Conservation (phyloP, 2,797 vertebrate genomes). For the Rhodeus uyekii region DNA sequence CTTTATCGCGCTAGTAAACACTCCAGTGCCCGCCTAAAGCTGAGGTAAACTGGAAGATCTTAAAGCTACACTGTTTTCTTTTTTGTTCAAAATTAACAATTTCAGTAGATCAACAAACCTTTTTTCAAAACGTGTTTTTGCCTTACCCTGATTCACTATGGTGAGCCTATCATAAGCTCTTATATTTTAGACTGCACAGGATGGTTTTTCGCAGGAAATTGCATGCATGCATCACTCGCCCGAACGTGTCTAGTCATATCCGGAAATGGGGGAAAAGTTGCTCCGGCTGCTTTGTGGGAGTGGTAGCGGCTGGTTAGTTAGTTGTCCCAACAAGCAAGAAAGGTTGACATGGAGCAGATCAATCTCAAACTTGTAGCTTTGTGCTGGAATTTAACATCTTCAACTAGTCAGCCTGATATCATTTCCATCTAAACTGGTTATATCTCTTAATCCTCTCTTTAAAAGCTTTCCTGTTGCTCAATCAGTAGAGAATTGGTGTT, state of each 20-base stretch:
- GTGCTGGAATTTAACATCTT: too few relatives aligned
- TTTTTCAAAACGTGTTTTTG: background rate
- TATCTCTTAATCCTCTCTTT: too few relatives aligned
- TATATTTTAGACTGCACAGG: background rate
- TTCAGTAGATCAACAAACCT: background rate
- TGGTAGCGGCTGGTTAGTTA: background rate
- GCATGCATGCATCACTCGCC: background rate
- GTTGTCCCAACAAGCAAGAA: background rate
- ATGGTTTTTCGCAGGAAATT: background rate
- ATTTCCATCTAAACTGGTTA: background rate
- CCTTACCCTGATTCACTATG: background rate
- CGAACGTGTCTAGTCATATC: background rate
- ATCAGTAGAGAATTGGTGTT: too few relatives aligned
- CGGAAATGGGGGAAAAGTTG: background rate
- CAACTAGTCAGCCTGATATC: background rate
- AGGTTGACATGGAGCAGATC: background rate
- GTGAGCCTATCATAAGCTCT: background rate
- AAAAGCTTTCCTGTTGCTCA: too few relatives aligned
- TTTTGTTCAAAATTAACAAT: background rate
- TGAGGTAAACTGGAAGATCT: background rate
- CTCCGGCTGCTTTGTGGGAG: background rate
- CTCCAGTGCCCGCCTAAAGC: background rate
- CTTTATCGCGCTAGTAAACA: background rate
- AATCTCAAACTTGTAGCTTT: background rate
- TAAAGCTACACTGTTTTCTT: background rate